A percentile compares a stretch with the other conserved stretches of the same genome.
Conservation (phyloP, 2,888 invertebrate species). For the Nemoura dubitans region DNA sequence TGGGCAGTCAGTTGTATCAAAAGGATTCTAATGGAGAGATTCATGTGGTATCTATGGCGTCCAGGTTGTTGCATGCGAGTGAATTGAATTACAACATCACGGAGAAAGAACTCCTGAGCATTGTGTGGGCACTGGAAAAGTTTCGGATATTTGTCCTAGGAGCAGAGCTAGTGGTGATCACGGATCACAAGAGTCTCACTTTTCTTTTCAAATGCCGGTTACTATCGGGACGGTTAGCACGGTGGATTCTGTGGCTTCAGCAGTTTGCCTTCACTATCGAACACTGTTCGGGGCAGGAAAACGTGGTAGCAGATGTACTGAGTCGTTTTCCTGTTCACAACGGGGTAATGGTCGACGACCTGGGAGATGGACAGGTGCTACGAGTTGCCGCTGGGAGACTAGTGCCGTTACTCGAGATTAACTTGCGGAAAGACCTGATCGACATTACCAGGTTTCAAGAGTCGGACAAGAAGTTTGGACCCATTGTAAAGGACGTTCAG, state of each 20-base stretch:
- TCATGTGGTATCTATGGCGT: background rate
- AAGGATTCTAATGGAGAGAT: background rate
- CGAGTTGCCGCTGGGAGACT: too few species aligned
- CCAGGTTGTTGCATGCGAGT: background rate
- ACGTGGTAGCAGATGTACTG: background rate
- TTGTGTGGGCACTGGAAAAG: background rate
- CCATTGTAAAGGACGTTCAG: too few species aligned
- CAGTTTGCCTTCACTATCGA: background rate
- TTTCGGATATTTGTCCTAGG: slow-evolving; percentile 20
- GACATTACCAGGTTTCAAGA: too few species aligned
- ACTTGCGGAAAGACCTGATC: too few species aligned
- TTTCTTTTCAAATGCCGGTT: slow-evolving; percentile 16
- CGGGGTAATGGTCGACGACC: background rate
- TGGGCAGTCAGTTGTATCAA: slow-evolving; percentile 9
- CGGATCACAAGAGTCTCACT: slow-evolving; percentile 4
- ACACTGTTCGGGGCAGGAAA: background rate
- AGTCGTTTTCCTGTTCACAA: background rate
- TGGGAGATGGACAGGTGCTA: too few species aligned
- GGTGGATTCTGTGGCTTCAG: background rate
- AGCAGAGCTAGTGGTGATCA: background rate
- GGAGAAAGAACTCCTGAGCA: slow-evolving; percentile 19
- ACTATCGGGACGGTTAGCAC: slow-evolving; percentile 4
- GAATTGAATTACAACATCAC: slow-evolving; percentile 9
- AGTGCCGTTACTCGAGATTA: too few species aligned
- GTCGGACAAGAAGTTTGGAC: too few species aligned